A percentile compares a stretch with the other conserved stretches of the same genome.
phyloP scores from a whole-genome alignment of 2,797 vertebrate species.

The Nyctalus aviator region DNA sequence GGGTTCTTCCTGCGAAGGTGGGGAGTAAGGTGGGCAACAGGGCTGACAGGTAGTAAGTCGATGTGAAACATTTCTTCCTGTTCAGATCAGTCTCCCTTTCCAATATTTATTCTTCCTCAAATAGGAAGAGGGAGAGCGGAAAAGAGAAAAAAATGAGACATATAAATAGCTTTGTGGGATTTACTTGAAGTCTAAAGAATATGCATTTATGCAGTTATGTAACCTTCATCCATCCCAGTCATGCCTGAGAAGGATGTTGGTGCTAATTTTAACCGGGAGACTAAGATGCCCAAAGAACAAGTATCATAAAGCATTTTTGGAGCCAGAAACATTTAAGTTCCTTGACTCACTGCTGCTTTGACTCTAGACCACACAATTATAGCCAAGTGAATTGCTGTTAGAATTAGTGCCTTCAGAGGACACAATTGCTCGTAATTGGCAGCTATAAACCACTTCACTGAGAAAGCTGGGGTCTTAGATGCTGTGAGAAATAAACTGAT shows the following conservation, averaged over 20 bases:
- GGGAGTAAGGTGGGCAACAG: not conserved
- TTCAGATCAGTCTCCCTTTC: not conserved
- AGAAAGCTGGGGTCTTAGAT: slow-evolving; percentile 47
- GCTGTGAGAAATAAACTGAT: slow-evolving; percentile 33
- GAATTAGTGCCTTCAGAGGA: slow-evolving; percentile 62
- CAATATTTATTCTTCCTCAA: not conserved
- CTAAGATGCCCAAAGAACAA: slow-evolving; percentile 63
- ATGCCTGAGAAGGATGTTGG: slow-evolving; percentile 61
- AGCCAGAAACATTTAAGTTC: slow-evolving; percentile 65
- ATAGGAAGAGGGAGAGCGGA: not conserved
- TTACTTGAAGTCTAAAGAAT: not conserved
- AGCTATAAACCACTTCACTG: slow-evolving; percentile 58
- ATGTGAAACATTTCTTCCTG: not conserved
- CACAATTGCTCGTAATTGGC: slow-evolving; percentile 60
- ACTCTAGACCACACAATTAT: slow-evolving; percentile 70
- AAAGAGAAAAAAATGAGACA: not conserved
- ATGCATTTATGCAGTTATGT: not conserved
- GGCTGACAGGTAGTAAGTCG: not conserved
- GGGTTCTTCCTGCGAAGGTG: not conserved
- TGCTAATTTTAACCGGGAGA: slow-evolving; percentile 73
- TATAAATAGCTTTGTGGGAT: not conserved
- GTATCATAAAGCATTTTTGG: slow-evolving; percentile 59
- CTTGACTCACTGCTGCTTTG: slow-evolving; percentile 55
- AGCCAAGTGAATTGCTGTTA: slow-evolving; percentile 54
- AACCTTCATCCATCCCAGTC: not conserved